Evolutionary conservation across 2,888 invertebrate species (phyloP).

Genomic region (Aproaerema taeniolella): DNA sequence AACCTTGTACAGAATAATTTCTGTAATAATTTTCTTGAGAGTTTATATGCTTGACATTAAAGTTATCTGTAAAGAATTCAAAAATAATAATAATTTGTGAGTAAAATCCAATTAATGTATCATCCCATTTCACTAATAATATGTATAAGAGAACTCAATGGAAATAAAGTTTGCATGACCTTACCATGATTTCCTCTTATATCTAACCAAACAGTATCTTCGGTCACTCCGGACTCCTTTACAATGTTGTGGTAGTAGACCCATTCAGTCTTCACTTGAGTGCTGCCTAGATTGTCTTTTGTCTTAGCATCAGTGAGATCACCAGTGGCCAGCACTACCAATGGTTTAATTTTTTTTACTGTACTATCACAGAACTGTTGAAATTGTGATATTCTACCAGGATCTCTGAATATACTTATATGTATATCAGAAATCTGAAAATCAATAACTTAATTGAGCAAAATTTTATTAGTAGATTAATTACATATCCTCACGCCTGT

Average conservation of each 20-base stretch:
- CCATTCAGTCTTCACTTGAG: slow-evolving; percentile 91
- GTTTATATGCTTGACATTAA: slow-evolving; percentile 84
- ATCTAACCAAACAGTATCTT: slow-evolving; percentile 90
- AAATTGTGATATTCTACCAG: slow-evolving; percentile 84
- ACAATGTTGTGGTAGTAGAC: slow-evolving; percentile 84
- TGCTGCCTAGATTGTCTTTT: slow-evolving; percentile 86
- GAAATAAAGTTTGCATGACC: too few species aligned
- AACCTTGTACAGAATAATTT: slow-evolving; percentile 89
- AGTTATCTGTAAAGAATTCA: slow-evolving; percentile 84
- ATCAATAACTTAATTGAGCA: not conserved
- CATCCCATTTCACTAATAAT: too few species aligned
- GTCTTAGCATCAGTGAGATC: slow-evolving; percentile 94
- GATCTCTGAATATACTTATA: slow-evolving; percentile 89
- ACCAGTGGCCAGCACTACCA: slow-evolving; percentile 89
- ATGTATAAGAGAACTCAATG: too few species aligned
- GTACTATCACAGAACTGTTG: slow-evolving; percentile 87
- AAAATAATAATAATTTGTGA: too few species aligned
- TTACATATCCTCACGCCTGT: too few species aligned
- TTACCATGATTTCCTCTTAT: slow-evolving; percentile 95
- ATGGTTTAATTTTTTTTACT: slow-evolving; percentile 83
- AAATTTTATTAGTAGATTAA: not conserved
- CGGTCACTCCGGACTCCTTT: slow-evolving; percentile 79
- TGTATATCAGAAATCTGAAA: slow-evolving; percentile 92
- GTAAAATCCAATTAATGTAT: too few species aligned
- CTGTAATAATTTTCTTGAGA: slow-evolving; percentile 86